These are phyloP conservation scores for Athene cunicularia DNA, from an alignment of 2,113 vertebrate genomes.

Conservation along the genomic window DNA sequence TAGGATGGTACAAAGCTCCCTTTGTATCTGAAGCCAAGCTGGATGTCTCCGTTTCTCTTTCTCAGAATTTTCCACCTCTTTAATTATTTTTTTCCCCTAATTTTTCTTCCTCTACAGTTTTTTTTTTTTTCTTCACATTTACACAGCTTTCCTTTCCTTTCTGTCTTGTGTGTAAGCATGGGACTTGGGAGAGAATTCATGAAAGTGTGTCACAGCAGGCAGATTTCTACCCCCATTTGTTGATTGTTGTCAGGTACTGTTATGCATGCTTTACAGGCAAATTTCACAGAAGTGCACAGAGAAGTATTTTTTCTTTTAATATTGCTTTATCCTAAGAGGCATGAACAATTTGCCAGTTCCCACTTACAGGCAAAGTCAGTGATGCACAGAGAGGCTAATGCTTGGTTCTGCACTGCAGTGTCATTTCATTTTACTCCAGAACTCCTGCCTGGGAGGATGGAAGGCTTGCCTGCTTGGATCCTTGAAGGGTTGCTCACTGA, in stretches of 20 bases:
- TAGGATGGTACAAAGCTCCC: not conserved
- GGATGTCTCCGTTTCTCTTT: not conserved
- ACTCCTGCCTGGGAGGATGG: not conserved
- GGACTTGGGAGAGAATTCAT: not conserved
- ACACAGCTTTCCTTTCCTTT: not conserved
- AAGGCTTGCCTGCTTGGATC: not conserved
- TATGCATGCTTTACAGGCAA: not conserved
- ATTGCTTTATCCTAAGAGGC: not conserved
- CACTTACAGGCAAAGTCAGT: not conserved
- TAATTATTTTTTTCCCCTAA: rapidly evolving
- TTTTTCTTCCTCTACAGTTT: not conserved
- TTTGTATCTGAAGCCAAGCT: slow-evolving; percentile 32
- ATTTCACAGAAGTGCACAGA: not conserved
- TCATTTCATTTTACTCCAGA: not conserved
- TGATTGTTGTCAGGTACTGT: not conserved
- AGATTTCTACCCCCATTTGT: not conserved
- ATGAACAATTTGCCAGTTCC: not conserved
- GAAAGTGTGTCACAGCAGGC: not conserved
- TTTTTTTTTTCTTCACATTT: not conserved
- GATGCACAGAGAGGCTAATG: not conserved
- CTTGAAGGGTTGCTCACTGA: not conserved
- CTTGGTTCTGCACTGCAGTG: not conserved
- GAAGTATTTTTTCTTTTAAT: not conserved
- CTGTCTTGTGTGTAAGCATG: not conserved
- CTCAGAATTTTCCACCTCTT: slow-evolving; percentile 3